These are phyloP conservation scores for Erythrolamprus reginae DNA, from an alignment of 2,113 vertebrate genomes.

Conservation along the genomic window DNA sequence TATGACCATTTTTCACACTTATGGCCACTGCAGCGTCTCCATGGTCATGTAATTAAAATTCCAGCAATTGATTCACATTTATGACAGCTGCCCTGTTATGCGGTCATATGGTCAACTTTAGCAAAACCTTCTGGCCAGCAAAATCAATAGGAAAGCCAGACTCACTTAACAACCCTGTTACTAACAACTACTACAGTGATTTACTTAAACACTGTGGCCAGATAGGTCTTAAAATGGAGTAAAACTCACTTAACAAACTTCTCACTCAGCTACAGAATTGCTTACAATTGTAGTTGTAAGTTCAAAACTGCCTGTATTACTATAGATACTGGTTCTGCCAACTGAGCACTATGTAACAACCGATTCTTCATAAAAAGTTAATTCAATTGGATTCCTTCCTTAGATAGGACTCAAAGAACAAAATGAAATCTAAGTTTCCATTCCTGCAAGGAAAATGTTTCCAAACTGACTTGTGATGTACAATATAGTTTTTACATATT, in stretches of 20 bases:
- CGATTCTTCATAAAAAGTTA: neutral
- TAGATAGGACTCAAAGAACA: neutral
- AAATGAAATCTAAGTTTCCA: neutral
- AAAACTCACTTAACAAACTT: neutral
- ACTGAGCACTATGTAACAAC: neutral
- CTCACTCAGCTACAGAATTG: neutral
- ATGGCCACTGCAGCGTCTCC: neutral
- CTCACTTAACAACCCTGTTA: neutral
- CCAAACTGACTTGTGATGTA: neutral
- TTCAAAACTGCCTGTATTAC: no score
- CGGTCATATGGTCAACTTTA: neutral
- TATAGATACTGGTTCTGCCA: neutral
- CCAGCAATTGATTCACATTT: neutral
- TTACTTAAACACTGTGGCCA: neutral
- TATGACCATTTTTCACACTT: neutral
- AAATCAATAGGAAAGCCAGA: neutral
- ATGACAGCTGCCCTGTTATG: neutral
- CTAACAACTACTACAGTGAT: neutral
- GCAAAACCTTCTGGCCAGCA: neutral
- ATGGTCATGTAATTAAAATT: neutral
- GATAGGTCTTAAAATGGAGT: neutral
- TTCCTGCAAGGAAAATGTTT: neutral
- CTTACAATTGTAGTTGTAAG: no score
- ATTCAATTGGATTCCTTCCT: neutral
- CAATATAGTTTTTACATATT: neutral